Base-by-base conservation (phyloP, 2,888 invertebrate genomes). In the Amiota communis region DNA sequence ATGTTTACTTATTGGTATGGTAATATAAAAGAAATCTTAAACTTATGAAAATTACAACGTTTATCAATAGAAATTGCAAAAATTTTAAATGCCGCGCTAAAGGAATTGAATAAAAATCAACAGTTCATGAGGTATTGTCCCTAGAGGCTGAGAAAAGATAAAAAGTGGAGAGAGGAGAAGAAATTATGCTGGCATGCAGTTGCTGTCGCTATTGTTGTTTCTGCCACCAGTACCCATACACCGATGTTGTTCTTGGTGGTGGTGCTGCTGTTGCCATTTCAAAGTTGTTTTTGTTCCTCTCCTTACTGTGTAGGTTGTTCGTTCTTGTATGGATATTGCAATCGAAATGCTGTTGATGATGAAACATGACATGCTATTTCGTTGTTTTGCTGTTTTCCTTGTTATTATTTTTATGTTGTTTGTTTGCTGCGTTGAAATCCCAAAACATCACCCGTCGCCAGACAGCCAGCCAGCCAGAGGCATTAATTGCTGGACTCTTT, bases 291-390 rank as follows among this genome's bases (percentile, higher is more conserved):
- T 11, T 59, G 4, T 59, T 17, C 57, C 1, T 53, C 13, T 53
- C n/a, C 53, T n/a, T 13, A 4, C 53, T n/a, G 12, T 36, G 36
- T n/a, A 36, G 6, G 63, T 63, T 63, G 63, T 46, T 36, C 36
- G 36, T 36, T 63, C 36, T 63, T 63, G 67, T 51, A 51, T 20
- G 13, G 53, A 15, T 65, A 51, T 51, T 68, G 67, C 51, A 68
- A 53, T 20, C 23, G 67, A 53, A 63, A 63, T 46, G 63, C 36
- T 53, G 51, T 68, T 68, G 47, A 23, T 67, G 67, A 67, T 68
- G n/a, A 20, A 68, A 68, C 20, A 53, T 53, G 67, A 23, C 53
- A 63, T 63, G 36, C 36, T 63, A 6, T 36, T 63, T 46, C 48
- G 65, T 10, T 65, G 65, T 48, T 48, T 47, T 48, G 47, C 65